phyloP scores from a whole-genome alignment of 64 coral and sea anemone species.

The Pocillopora verrucosa region DNA sequence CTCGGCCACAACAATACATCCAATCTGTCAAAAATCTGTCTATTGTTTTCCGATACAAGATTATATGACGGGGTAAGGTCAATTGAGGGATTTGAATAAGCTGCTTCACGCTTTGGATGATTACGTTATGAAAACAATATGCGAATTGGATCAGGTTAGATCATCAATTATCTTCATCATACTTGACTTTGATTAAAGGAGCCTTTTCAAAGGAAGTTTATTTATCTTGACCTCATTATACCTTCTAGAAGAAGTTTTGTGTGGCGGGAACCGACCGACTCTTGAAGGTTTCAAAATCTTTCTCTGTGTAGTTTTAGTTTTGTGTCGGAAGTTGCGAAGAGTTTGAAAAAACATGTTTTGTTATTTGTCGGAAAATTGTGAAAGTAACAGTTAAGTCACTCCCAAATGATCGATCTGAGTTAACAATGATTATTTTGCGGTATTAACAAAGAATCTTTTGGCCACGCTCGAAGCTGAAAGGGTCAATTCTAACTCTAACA shows the following conservation, averaged over 20 bases:
- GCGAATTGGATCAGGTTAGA: not conserved
- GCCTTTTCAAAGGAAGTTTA: not conserved
- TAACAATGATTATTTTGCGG: too few species aligned
- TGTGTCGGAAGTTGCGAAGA: too few species aligned
- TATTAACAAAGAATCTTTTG: too few species aligned
- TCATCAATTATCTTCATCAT: constrained; percentile 14
- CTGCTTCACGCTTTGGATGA: not conserved
- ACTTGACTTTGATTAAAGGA: constrained; percentile 10
- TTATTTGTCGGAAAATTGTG: too few species aligned
- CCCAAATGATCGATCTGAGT: too few species aligned
- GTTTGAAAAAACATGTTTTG: too few species aligned
- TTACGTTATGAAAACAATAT: constrained; percentile 19
- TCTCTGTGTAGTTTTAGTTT: too few species aligned
- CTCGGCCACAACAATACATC: not conserved
- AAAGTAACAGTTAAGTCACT: too few species aligned
- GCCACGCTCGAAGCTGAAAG: too few species aligned
- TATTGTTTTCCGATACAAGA: not conserved
- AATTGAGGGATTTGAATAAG: constrained; percentile 12
- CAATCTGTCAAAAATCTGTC: constrained; percentile 3
- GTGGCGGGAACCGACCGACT: not conserved
- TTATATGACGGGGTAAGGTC: not conserved
- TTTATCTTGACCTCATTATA: not conserved
- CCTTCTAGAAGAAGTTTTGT: not conserved
- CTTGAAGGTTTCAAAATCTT: too few species aligned
- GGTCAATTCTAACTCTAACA: too few species aligned